Evolutionary conservation across 2,797 vertebrate genomes (phyloP), one percentile per base, ranked within the genome.

Genomic region (Syngnathus rostellatus): DNA sequence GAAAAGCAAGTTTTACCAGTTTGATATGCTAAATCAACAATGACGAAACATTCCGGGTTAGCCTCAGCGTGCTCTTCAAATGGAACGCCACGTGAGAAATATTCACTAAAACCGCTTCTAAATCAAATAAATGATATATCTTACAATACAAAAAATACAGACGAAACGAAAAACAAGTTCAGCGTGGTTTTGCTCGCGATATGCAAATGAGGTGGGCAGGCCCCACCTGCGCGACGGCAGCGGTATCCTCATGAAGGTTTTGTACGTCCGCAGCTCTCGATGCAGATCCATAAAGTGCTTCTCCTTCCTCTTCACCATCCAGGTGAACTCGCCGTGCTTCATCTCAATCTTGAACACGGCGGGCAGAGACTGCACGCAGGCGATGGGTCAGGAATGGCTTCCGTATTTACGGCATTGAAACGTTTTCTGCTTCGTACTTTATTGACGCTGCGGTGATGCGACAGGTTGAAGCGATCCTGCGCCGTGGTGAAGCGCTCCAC

Each of bases 231-330:
- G 91, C 16, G 93, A 94, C 11, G 96, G 96, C 83, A 99, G 91
- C 0, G 95, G 96, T 65, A 99, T 96, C 81, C 93, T 94, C 75
- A 98, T 92, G 1, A 99, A 92, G 73, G 95, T 93, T 91, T 98
- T 99, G 83, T 98, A 98, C n/a, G 93, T 92, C 68, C 94, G 88
- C 70, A 99, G 90, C 77, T 99, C 97, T 86, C 94, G 90, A 83
- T 99, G 97, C 37, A 99, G 90, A 54, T 99, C 97, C 83, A 98
- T 82, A 78, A 99, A 99, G 83, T 98, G 95, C 67, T 96, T 98
- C 88, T 93, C 95, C 83, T 98, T 99, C 82, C 94, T 93, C 86
- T 98, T 99, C 8, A 99, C 92, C 46, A 94, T 68, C 97, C 97
- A 99, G 43, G 88, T 94, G 69, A 99, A 99, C 78, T 95, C 95